Base-by-base conservation (phyloP, 2,113 vertebrate species). In the Tympanuchus pallidicinctus region DNA sequence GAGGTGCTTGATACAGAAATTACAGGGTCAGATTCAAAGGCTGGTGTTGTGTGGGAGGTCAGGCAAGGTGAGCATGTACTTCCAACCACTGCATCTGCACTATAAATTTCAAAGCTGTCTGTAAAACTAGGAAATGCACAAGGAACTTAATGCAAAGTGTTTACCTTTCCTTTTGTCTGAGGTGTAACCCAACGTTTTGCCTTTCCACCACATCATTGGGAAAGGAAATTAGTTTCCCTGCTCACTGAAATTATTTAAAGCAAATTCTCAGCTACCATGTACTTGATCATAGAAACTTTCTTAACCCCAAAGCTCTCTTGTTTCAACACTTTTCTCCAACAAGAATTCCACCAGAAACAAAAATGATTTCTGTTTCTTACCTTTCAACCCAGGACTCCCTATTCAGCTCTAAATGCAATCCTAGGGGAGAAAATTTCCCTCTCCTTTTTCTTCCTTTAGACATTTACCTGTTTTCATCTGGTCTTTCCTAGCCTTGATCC, bases 221-320 rank as follows among this genome's bases (percentile, higher is more conserved):
- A 82, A 88, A 90, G 82, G 85, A 91, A 96, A 95, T 88, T 75
- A 61, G 92, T 91, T 92, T 88, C 73, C 88, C 79, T 91, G 76
- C 61, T 95, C 69, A 32, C 45, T 80, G 87, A 73, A 88, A 88
- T 82, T 89, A 80, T 89, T 91, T 71, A 77, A 89, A 80, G 71
- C 6, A 38, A 72, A 60, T 86, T 89, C 74, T 92, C 84, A 88
- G 40, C 89, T 64, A 61, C 72, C 89, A 72, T 61, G 74, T 60
- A 74, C 60, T 52, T 71, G 71, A 91, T 69, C 61, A 74, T 1
- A 60, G 84, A 74, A 94, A 81, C 64, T 64, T 92, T 19, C 50
- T 56, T 71, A 71, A 80, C 24, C 18, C 64, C 80, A 88, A 64
- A 94, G 48, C 13, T 30, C 38, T 69, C 50, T 83, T 34, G 28